phyloP scores from a whole-genome alignment of 1,140 invertebrate genomes.

The Fopius arisanus region DNA sequence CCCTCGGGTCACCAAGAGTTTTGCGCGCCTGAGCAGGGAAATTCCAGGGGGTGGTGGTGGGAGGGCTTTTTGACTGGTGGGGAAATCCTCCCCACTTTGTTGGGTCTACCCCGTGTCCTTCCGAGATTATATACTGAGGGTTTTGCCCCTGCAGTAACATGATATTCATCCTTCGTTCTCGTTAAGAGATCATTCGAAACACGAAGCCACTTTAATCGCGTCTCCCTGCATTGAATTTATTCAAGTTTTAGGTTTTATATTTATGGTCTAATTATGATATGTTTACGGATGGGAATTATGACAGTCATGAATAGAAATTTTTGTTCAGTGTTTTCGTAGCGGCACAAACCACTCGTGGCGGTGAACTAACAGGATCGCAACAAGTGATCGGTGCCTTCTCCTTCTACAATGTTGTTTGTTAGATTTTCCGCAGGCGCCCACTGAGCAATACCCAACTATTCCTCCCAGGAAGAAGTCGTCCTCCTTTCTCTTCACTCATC shows the following conservation, averaged over 20 bases:
- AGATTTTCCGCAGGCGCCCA: constrained; percentile 21
- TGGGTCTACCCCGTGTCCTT: not conserved
- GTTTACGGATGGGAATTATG: not conserved
- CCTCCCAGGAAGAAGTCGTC: not conserved
- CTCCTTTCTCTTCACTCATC: constrained; percentile 8
- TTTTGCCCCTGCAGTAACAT: constrained; percentile 23
- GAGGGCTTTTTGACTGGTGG: not conserved
- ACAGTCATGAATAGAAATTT: constrained; percentile 3
- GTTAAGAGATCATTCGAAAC: constrained; percentile 35
- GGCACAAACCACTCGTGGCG: constrained; percentile 38
- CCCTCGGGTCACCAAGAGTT: not conserved
- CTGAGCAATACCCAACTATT: not conserved
- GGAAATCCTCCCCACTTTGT: not conserved
- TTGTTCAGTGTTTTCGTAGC: not conserved
- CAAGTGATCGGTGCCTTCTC: constrained; percentile 53
- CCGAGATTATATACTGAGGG: not conserved
- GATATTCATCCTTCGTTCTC: constrained; percentile 32
- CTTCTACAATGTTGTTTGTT: constrained; percentile 33
- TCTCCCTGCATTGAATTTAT: not conserved
- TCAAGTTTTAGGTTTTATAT: not conserved
- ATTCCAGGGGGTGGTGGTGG: not conserved
- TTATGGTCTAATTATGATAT: not conserved
- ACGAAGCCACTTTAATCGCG: constrained; percentile 21
- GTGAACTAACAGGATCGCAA: constrained; percentile 59
- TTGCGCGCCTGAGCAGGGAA: constrained; percentile 2